These are phyloP conservation scores for Stegodyphus dumicola DNA, from an alignment of 1,140 invertebrate species.

Conservation along the genomic window DNA sequence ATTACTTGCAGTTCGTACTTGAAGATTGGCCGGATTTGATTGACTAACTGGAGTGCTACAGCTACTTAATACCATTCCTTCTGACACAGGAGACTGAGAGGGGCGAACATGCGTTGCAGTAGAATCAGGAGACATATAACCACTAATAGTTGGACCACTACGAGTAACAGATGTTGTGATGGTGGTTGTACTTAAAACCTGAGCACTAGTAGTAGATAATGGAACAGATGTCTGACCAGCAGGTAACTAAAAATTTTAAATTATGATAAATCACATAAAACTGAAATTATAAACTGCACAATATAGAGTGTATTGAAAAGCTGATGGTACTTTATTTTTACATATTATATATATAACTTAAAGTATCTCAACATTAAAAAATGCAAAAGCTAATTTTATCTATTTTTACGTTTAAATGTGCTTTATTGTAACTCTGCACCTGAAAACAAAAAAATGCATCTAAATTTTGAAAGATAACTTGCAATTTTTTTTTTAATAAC, in stretches of 20 bases:
- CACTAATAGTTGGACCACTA: slow-evolving; percentile 3
- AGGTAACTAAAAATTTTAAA: slow-evolving; percentile 20
- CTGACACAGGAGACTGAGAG: slow-evolving; percentile 7
- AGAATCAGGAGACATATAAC: slow-evolving; percentile 39
- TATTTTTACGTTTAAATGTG: too few species aligned
- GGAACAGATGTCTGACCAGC: slow-evolving; percentile 13
- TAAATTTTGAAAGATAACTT: too few species aligned
- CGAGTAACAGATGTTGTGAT: slow-evolving; percentile 11
- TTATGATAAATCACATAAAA: too few species aligned
- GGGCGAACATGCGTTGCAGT: slow-evolving; percentile 27
- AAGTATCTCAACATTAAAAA: too few species aligned
- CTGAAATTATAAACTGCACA: too few species aligned
- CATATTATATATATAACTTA: too few species aligned
- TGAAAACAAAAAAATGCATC: too few species aligned
- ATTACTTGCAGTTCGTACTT: slow-evolving; percentile 25
- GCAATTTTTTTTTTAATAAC: too few species aligned
- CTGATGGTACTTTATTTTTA: too few species aligned
- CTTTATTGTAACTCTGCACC: too few species aligned
- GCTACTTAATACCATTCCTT: slow-evolving; percentile 11
- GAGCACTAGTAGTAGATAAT: not conserved
- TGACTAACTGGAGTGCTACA: slow-evolving; percentile 18
- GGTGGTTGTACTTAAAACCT: slow-evolving; percentile 28
- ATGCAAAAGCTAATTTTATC: too few species aligned
- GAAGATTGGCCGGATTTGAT: slow-evolving; percentile 34
- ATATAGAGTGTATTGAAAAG: too few species aligned